Evolutionary conservation across 2,888 invertebrate species (phyloP).

Genomic region (Chaetoderma sp.): DNA sequence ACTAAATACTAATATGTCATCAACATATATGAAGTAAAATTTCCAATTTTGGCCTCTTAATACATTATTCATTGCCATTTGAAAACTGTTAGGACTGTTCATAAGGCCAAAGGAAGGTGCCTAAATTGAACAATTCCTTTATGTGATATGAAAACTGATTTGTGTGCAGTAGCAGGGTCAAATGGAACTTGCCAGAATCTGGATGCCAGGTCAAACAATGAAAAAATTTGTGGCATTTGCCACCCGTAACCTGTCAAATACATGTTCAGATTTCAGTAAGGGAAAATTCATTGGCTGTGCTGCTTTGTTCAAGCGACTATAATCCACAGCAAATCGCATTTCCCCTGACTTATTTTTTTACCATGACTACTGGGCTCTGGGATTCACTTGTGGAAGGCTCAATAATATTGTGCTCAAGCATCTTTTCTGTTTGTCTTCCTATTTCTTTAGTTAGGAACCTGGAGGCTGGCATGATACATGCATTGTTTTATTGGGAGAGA

Average conservation of each 20-base stretch:
- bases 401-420: too few relatives aligned
- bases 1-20: constrained; percentile 16
- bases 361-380: too few relatives aligned
- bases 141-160: neutral
- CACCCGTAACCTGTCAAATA: neutral
- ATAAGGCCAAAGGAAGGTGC: neutral
- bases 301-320: neutral
- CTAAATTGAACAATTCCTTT: neutral
- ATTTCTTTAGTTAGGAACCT: too few relatives aligned
- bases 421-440: too few relatives aligned
- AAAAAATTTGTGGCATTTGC: neutral
- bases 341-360: too few relatives aligned
- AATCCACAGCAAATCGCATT: neutral
- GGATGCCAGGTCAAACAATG: neutral
- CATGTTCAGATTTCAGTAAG: neutral
- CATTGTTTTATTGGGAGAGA: too few relatives aligned
- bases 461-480: too few relatives aligned
- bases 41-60: neutral
- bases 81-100: neutral
- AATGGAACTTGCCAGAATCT: neutral
- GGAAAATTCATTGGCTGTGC: neutral
- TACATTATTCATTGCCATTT: neutral
- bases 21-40: constrained; percentile 8
- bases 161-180: neutral
- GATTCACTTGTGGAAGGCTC: too few relatives aligned